phyloP scores from a whole-genome alignment of 2,888 invertebrate genomes.

The Leuctra nigra region DNA sequence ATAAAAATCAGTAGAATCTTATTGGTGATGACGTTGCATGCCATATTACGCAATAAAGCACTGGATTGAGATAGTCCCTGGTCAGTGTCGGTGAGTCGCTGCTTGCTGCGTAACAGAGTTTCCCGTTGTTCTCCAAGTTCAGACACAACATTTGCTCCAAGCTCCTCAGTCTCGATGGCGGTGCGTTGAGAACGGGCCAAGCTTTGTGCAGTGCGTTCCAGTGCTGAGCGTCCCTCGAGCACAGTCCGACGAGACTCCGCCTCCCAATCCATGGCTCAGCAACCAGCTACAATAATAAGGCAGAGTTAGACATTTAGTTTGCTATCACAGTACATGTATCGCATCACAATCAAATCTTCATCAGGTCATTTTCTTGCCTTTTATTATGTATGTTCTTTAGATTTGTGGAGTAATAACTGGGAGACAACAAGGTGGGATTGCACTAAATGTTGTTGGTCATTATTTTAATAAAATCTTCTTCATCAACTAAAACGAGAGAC shows the following conservation, averaged over 20 bases:
- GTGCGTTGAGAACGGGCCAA: conserved; percentile 63
- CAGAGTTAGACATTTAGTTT: no score
- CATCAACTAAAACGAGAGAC: conserved; percentile 20
- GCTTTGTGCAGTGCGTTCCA: conserved; percentile 56
- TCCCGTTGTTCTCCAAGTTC: conserved; percentile 73
- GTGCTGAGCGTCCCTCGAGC: conserved; percentile 46
- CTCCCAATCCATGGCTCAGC: conserved; percentile 41
- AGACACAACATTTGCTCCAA: conserved; percentile 68
- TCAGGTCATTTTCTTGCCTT: no score
- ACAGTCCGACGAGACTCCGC: conserved; percentile 51
- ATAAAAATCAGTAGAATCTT: conserved; percentile 66
- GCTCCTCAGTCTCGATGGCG: conserved; percentile 71
- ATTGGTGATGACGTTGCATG: conserved; percentile 63
- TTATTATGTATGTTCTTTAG: no score
- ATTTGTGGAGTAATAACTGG: no score
- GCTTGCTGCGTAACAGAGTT: conserved; percentile 56
- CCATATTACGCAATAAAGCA: conserved; percentile 58
- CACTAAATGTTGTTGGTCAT: conserved; percentile 10
- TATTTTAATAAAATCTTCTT: conserved; percentile 22
- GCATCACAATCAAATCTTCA: no score
- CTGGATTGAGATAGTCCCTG: conserved; percentile 58
- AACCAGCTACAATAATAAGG: not conserved
- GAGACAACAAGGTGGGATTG: no score
- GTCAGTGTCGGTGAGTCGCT: conserved; percentile 63
- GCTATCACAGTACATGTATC: no score